Evolutionary conservation across 2,113 vertebrate species (phyloP).

Genomic region (Mus spicilegus): DNA sequence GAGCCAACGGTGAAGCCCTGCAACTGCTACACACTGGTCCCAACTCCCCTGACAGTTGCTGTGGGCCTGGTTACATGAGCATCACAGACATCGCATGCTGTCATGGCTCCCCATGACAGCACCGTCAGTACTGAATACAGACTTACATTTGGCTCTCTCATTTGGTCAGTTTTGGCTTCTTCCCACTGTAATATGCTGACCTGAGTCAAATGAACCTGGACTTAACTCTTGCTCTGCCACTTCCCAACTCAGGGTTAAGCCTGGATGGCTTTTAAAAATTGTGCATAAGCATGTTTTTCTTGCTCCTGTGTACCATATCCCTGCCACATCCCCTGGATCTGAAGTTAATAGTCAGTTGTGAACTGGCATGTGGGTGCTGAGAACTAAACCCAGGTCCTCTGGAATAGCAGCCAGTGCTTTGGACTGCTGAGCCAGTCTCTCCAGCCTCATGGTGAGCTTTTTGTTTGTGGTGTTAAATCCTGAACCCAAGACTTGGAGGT

Average conservation of each 20-base stretch:
- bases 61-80: background rate
- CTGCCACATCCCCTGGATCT: background rate
- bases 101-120: background rate
- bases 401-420: background rate
- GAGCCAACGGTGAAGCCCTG: background rate
- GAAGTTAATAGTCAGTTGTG: background rate
- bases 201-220: background rate
- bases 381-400: background rate
- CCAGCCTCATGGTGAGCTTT: background rate
- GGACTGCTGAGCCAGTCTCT: background rate
- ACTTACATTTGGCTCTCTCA: background rate
- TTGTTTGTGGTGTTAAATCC: background rate
- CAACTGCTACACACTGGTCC: background rate
- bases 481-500: background rate
- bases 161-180: background rate
- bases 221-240: constrained; percentile 2
- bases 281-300: background rate
- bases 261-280: background rate
- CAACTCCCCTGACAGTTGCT: background rate
- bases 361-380: background rate
- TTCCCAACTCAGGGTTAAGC: background rate
- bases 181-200: background rate
- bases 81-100: background rate
- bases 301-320: background rate
- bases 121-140: background rate